Evolutionary conservation across 2,113 vertebrate species (phyloP).

Genomic region (Synodontis membranacea): DNA sequence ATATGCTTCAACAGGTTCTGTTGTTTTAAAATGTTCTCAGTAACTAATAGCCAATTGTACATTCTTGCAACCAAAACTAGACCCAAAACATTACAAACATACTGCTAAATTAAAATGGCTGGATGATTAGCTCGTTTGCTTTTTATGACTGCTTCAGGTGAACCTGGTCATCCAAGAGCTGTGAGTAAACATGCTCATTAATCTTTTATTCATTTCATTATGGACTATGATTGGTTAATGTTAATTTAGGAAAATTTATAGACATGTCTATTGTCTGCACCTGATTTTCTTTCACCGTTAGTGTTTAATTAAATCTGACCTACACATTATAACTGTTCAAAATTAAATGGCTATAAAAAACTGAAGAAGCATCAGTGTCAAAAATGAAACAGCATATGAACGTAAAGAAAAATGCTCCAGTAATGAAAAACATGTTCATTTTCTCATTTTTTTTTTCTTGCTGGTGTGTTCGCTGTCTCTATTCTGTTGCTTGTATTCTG

Average conservation of each 20-base stretch:
- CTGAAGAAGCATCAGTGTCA: not conserved
- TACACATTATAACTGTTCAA: not conserved
- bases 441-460: not conserved
- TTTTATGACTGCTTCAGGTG: not conserved
- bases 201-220: not conserved
- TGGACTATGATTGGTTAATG: not conserved
- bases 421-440: slow-evolving; percentile 15
- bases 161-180: not conserved
- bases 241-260: not conserved
- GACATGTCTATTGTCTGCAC: not conserved
- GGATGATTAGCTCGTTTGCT: not conserved
- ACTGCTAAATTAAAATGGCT: not conserved
- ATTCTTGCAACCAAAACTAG: not conserved
- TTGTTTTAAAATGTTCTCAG: not conserved
- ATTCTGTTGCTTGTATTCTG: slow-evolving; percentile 60
- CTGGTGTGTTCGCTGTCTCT: slow-evolving; percentile 33
- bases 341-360: not conserved
- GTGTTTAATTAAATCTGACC: not conserved
- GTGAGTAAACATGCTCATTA: slow-evolving; percentile 2
- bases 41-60: not conserved
- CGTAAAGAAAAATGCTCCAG: not conserved
- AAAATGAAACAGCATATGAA: not conserved
- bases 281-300: not conserved
- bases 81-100: not conserved
- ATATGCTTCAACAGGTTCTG: not conserved